phyloP scores from a whole-genome alignment of 2,797 vertebrate genomes.

The Kryptolebias ocellatus region DNA sequence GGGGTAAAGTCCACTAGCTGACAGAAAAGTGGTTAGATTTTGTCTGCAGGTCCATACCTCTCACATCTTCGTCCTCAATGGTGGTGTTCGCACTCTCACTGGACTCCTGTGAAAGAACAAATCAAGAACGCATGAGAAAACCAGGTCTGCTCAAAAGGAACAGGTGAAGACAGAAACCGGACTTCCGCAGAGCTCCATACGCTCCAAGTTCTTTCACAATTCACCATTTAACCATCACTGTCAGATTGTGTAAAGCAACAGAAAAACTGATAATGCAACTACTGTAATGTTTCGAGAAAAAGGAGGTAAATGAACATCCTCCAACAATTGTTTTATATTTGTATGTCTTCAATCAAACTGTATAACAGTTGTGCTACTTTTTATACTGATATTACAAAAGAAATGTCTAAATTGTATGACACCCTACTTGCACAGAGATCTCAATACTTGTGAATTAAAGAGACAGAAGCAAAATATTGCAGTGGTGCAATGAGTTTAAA shows the following conservation, averaged over 20 bases:
- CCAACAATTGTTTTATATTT: no score
- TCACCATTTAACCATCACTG: neutral
- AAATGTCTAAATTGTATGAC: no score
- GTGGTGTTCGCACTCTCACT: conserved; percentile 97
- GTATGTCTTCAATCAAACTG: no score
- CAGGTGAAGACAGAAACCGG: neutral
- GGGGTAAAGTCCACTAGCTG: neutral
- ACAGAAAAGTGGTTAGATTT: neutral
- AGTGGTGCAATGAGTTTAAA: neutral
- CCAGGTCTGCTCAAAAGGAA: neutral
- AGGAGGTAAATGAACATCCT: no score
- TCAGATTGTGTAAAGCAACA: neutral
- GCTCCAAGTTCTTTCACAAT: neutral
- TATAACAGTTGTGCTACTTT: no score
- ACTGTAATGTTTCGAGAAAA: no score
- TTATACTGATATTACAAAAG: no score
- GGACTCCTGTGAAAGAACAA: conserved; percentile 86
- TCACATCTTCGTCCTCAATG: conserved; percentile 97
- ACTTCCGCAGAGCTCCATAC: neutral
- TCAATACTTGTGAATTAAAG: no score
- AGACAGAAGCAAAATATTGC: no score
- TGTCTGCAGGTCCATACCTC: conserved; percentile 85
- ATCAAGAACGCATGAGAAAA: conserved; percentile 30
- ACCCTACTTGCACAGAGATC: no score
- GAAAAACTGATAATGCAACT: neutral